Evolutionary conservation across 2,888 invertebrate genomes (phyloP), one percentile per base, ranked within the genome.

Genomic region (Beris chalybata): DNA sequence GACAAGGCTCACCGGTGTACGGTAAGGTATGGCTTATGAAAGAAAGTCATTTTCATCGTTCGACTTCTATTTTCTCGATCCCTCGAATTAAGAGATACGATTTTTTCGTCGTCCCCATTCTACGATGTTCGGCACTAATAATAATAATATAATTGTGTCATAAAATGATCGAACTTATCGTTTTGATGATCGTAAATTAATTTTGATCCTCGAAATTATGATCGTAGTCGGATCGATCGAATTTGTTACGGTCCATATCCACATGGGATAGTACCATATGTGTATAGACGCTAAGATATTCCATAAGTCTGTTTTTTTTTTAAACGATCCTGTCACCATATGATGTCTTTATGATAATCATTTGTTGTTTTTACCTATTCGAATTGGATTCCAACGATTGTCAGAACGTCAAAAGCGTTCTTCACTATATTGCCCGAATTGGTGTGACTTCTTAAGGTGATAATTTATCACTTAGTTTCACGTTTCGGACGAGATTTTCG

Each of bases 401-500:
- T 15, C 12, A 38, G 38, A 38, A 38, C 22, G 22, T 38, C 22
- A 29, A 22, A 22, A 32, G 22, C 52, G 52, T 13, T 53, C n/a
- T 13, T 64, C 44, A 54, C 30, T 64, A 48, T 48, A 48, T 50
- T 53, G 64, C 4, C 44, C 59, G 29, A 61, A 30, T 64, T 12
- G 30, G 31, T 30, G 50, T 64, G 15, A 54, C 53, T 64, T 54
- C 54, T 64, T 64, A 64, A 64, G 64, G 64, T 64, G 64, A 64
- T 32, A 64, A 64, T 64, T 64, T 64, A 64, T 64, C 64, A 64
- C 64, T 54, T 64, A 54, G 64, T 52, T 64, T 44, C 54, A 45
- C 13, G 43, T 45, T 45, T 53, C 30, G 13, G 12, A 11, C 5
- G 31, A 38, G 53, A 31, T 29, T 9, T 13, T 52, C 47, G 29